Base-by-base conservation (phyloP, 2,113 vertebrate genomes). In the Xiphophorus couchianus region DNA sequence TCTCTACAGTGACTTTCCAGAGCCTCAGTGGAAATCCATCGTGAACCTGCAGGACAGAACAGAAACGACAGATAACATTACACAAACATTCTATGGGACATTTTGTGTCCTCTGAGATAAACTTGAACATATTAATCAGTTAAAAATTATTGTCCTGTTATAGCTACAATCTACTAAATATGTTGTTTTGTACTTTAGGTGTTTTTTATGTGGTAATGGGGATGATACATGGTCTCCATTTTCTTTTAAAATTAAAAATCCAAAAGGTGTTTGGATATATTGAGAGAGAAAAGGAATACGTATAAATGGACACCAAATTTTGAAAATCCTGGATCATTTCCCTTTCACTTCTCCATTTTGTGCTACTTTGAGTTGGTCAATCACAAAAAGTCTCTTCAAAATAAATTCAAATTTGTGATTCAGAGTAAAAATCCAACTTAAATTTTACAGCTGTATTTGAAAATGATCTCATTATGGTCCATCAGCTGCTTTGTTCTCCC, bases 1-100 rank as follows among this genome's bases (percentile, higher is more conserved):
- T 92, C 89, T 99, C 98, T 37, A 94, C 95, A 0, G 95, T 95
- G 6, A 94, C 97, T 90, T 99, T 99, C 98, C 98, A 99, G 71
- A 97, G 91, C 71, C 95, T 94, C 73, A 99, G 89, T 0, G 97
- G 96, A 64, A 95, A 96, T 29, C 96, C 95, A 2, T 99, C 98
- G 4, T 97, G 96, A 79, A 99, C 96, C 98, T 99, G 25, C n/a
- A 81, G 44, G 27, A 70, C 71, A 33, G 69, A 10, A 66, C 1
- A 19, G 13, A 61, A 22, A 63, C 7, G 4, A 2, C 28, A 9
- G 30, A 35, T 48, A 29, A 67, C 5, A 35, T 64, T 30, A 62
- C 29, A 54, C 14, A 17, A 42, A 42, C 12, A 15, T 42, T 15
- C 39, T 2, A 0, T 42, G 11, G 13, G 12, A 42, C 0, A 1